Conservation (phyloP, 2,113 vertebrate genomes). For the Cebidichthys violaceus region DNA sequence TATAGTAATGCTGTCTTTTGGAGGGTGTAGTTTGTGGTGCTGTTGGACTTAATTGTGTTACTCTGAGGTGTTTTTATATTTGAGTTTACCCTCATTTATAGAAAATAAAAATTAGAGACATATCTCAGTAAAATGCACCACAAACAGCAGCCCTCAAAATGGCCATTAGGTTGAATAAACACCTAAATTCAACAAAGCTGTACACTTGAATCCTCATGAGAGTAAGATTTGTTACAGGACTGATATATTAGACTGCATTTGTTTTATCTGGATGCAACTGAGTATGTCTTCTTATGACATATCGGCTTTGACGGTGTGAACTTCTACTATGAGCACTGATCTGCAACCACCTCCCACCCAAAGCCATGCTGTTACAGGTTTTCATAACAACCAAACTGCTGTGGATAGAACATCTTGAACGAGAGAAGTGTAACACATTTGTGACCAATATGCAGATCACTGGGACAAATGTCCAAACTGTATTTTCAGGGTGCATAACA, state of each 20-base stretch:
- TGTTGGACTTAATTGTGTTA: background rate
- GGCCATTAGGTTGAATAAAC: background rate
- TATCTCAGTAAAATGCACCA: background rate
- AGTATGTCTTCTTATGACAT: background rate
- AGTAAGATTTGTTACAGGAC: background rate
- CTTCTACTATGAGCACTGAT: background rate
- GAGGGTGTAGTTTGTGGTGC: background rate
- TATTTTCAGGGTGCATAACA: background rate
- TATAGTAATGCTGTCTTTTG: no score
- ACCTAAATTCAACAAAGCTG: background rate
- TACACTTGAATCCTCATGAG: background rate
- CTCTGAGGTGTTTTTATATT: background rate
- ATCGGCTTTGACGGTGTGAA: background rate
- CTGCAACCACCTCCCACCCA: background rate
- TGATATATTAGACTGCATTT: background rate
- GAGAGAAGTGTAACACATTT: background rate
- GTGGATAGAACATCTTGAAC: slow-evolving; percentile 11
- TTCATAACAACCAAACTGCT: background rate
- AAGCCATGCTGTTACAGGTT: background rate
- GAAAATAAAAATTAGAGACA: background rate
- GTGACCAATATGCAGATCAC: background rate
- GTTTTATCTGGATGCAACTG: background rate
- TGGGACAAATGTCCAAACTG: background rate
- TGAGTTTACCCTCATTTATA: background rate
- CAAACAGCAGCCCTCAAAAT: background rate